Base-by-base conservation (phyloP, 2,888 invertebrate genomes). In the Eubasilissa splendida region DNA sequence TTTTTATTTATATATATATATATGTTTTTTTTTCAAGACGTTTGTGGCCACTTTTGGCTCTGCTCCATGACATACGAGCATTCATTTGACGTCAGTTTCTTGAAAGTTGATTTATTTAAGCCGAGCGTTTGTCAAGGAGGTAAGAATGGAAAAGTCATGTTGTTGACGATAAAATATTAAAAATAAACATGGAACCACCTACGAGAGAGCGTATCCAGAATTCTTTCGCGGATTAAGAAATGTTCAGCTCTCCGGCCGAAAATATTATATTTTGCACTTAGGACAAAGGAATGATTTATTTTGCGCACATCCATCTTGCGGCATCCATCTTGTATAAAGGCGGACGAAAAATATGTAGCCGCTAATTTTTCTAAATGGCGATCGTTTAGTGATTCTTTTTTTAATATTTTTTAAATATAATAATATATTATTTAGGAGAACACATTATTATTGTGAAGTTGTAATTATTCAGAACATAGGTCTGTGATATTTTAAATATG, bases 61-160 rank as follows among this genome's bases (percentile, higher is more conserved):
- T 65, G 31, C 42, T 63, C 76, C 76, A 65, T 65, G 76, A 75
- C 75, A 60, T 14, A 75, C 50, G 75, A 76, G 65, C 65, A 65
- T 76, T 76, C 54, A 65, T 76, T 76, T 76, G 76, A 76, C 52
- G 76, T 33, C 65, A 65, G 76, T 8, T 76, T 63, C 63, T 42
- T 76, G 76, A 65, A 65, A 65, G 63, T 76, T 76, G 76, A 76
- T 76, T 76, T 76, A 76, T 76, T 65, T 22, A 12, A 31, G 54
- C 63, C 9, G 63, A 54, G 53, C 54, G 31, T 63, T 60, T 66
- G 76, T 76, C 76, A 33, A 31, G 22, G 31, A 33, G 71, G 54
- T 54, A 76, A 76, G 76, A 76, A 76, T 76, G 76, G 66, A 76
- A 76, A 76, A 76, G 53, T 76, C 76, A 56, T 76, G 76, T 76